Evolutionary conservation across 1,140 invertebrate genomes (phyloP), one percentile per base, ranked within the genome.

Genomic region (Plutomurus gul): DNA sequence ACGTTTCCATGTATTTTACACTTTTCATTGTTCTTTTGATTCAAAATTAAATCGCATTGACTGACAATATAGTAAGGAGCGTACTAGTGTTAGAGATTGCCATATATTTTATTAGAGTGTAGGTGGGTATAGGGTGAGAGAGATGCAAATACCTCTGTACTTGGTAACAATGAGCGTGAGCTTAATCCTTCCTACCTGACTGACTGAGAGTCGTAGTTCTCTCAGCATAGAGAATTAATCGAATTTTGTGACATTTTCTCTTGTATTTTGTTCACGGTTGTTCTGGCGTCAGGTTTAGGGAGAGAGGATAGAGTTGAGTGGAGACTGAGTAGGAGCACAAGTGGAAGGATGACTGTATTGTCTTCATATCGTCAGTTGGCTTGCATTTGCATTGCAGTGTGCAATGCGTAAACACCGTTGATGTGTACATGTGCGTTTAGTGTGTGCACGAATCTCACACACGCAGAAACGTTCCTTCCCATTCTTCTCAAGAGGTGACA

Each of bases 201-300:
- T n/a, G n/a, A n/a, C n/a, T n/a, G n/a, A n/a, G n/a, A n/a, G n/a
- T n/a, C n/a, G n/a, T n/a, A n/a, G n/a, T n/a, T n/a, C n/a, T n/a
- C n/a, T n/a, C n/a, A n/a, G n/a, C n/a, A n/a, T n/a, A n/a, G n/a
- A n/a, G n/a, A n/a, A n/a, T n/a, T n/a, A n/a, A n/a, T n/a, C n/a
- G n/a, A n/a, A n/a, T 65, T 65, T 65, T 65, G 56, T 33, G 56
- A 65, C 56, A 65, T 65, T 27, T 65, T 65, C 56, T 65, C 27
- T 27, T 36, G 11, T 60, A 65, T 27, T 65, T 36, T 65, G n/a
- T 33, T 65, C 33, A 60, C 22, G 33, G 16, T 60, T 65, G 56
- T n/a, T n/a, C n/a, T n/a, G n/a, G n/a, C n/a, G n/a, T n/a, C n/a
- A n/a, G n/a, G n/a, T n/a, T n/a, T n/a, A n/a, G n/a, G n/a, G n/a